Conservation (phyloP, 2,113 vertebrate genomes). For the Otocyon megalotis region DNA sequence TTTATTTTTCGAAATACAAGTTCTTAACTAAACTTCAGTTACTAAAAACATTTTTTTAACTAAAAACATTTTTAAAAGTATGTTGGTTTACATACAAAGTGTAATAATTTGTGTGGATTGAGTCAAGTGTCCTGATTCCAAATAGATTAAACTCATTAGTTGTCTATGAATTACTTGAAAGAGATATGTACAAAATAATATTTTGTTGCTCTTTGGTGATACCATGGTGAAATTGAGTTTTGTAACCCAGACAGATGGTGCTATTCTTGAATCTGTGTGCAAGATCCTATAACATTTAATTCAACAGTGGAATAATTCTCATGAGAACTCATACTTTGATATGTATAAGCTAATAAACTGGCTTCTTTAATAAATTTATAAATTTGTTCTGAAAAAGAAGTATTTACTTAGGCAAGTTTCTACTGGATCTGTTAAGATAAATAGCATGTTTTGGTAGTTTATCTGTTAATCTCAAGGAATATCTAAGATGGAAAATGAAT, state of each 20-base stretch:
- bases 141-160: constrained; percentile 52
- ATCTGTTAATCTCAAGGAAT: constrained; percentile 27
- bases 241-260: constrained; percentile 84
- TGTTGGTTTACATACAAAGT: neutral
- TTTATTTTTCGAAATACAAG: constrained; percentile 43
- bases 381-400: constrained; percentile 63
- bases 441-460: constrained; percentile 45
- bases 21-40: constrained; percentile 51
- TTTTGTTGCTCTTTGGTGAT: constrained; percentile 76
- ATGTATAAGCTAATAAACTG: constrained; percentile 57
- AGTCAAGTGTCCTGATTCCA: constrained; percentile 21
- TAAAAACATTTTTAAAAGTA: constrained; percentile 33
- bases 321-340: constrained; percentile 79
- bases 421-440: constrained; percentile 36
- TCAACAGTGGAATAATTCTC: constrained; percentile 84
- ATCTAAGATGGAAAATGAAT: constrained; percentile 28
- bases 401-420: constrained; percentile 48
- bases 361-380: constrained; percentile 52
- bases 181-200: constrained; percentile 61
- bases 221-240: constrained; percentile 73
- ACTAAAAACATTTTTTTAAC: constrained; percentile 49
- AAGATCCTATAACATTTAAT: constrained; percentile 85
- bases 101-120: neutral
- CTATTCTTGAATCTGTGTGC: constrained; percentile 84
- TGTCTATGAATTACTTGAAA: constrained; percentile 72